Evolutionary conservation across 2,113 vertebrate species (phyloP).

Genomic region (Eclectus roratus): DNA sequence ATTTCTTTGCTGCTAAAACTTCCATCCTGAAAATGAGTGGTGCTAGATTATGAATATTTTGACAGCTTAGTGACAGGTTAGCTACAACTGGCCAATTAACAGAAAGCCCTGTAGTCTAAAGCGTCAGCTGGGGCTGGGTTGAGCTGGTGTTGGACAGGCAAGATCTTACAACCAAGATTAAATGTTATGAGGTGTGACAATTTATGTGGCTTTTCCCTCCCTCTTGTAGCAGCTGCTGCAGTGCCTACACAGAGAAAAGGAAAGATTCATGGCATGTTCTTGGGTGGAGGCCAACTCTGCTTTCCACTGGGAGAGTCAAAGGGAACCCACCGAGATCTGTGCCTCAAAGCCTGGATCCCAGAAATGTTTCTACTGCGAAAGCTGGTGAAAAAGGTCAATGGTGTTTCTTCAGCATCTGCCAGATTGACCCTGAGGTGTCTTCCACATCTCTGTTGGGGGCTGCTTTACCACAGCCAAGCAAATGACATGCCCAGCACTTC

Average conservation of each 20-base stretch:
- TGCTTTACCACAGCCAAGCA: background rate
- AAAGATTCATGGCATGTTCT: background rate
- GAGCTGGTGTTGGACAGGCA: background rate
- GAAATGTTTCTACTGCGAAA: background rate
- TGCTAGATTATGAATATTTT: constrained; percentile 19
- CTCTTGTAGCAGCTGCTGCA: background rate
- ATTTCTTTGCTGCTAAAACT: constrained; percentile 21
- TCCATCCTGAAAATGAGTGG: background rate
- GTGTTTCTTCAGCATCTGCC: background rate
- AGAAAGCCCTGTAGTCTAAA: background rate
- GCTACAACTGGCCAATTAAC: background rate
- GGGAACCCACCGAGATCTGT: background rate
- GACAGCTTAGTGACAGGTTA: constrained; percentile 12
- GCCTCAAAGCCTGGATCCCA: background rate
- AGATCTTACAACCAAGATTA: background rate
- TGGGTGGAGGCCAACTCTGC: background rate
- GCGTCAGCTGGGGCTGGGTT: background rate
- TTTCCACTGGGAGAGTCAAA: background rate
- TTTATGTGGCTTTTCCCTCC: background rate
- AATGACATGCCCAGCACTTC: background rate
- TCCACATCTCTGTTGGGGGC: background rate
- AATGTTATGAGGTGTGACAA: background rate
- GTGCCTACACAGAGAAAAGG: background rate
- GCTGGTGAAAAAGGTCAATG: background rate
- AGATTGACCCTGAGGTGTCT: background rate